These are phyloP conservation scores for Bimastos eiseni DNA, from an alignment of 2,888 invertebrate species.

Conservation along the genomic window DNA sequence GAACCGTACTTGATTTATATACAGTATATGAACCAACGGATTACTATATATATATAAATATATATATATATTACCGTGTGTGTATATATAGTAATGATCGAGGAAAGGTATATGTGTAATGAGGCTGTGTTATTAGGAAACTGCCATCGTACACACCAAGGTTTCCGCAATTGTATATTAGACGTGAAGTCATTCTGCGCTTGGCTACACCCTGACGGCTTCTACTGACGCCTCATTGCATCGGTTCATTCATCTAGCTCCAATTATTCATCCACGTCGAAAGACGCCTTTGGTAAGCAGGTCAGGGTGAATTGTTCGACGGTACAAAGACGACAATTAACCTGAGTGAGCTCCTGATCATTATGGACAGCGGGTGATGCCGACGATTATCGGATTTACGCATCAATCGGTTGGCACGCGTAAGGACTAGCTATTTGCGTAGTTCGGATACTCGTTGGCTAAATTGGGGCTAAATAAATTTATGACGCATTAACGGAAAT, in stretches of 20 bases:
- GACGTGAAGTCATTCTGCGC: no score
- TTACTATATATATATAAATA: no score
- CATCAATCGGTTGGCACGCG: neutral
- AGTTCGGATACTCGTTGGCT: neutral
- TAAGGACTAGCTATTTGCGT: neutral
- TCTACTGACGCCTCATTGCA: neutral
- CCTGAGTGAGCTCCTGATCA: neutral
- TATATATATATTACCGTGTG: no score
- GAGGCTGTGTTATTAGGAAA: no score
- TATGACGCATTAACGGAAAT: slow-evolving; percentile 5
- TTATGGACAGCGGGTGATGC: neutral
- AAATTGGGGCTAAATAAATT: neutral
- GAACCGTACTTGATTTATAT: no score
- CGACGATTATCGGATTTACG: neutral
- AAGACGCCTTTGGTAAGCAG: neutral
- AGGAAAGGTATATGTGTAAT: no score
- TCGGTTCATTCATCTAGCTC: neutral
- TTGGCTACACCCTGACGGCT: neutral
- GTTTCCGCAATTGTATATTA: no score
- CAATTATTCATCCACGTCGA: neutral
- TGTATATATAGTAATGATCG: no score
- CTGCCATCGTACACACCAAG: no score
- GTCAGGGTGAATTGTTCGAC: neutral
- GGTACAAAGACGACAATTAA: neutral
- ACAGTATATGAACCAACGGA: no score